Base-by-base conservation (phyloP, 2,888 invertebrate genomes). In the Cerceris ruficornis region DNA sequence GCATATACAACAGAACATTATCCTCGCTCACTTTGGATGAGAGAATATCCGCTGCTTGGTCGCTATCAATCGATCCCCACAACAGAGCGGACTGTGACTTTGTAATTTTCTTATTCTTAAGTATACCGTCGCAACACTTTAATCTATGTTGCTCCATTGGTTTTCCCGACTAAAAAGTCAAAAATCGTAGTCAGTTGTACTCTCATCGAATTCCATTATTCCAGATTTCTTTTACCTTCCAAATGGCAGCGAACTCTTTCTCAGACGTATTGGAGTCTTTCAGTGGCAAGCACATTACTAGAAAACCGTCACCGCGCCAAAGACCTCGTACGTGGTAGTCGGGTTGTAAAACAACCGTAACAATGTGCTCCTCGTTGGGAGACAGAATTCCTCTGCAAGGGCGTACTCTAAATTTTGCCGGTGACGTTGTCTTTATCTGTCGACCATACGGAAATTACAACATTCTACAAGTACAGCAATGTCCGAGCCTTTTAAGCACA, bases 361-460 rank as follows among this genome's bases (percentile, higher is more conserved):
- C 95, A 0, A 94, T 93, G 52, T 95, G 94, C 0, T 94, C 93
- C 4, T 94, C 94, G 8, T 95, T 95, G 0, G 96, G 95, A 1
- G 93, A 93, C 66, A 98, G 91, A 7, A 95, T 93, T 0, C 98
- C 98, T 7, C 96, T 95, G 87, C 97, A 98, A 0, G 98, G 98
- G 67, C 97, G 95, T 0, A 99, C 99, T 43, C 98, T 94, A 93
- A 98, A 99, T 92, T 98, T 98, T 88, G 98, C 98, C 0, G 98
- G 99, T 0, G 98, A 96, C 5, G 98, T 99, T 13, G 98, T 99
- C 93, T 99, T 97, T 80, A 99, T 96, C 96, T 98, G 93, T 74
- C 82, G 71, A 62, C 59, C 1, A 64, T 7, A 42, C 28, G 28
- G 28, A 28, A 28, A 28, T 28, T 28, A 28, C 28, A 28, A 28